Evolutionary conservation across 1,140 invertebrate species (phyloP).

Genomic region (Holcopasites calliopsidis): DNA sequence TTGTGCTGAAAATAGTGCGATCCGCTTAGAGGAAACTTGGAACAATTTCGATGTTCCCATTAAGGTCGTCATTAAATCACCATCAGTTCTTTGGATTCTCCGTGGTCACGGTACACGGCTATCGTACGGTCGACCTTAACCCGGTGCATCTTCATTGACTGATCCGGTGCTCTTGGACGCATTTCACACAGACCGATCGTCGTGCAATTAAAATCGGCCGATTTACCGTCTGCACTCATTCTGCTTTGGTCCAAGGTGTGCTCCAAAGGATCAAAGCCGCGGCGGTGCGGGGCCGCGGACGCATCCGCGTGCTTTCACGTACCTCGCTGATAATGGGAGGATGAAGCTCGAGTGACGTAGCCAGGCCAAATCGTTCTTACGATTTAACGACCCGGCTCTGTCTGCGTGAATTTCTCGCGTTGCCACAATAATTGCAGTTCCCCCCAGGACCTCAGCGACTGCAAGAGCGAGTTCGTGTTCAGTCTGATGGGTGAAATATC

Average conservation of each 20-base stretch:
- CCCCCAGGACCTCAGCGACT: not conserved
- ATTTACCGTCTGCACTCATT: not conserved
- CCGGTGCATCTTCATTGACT: conserved; percentile 53
- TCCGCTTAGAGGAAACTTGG: not conserved
- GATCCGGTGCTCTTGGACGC: conserved; percentile 27
- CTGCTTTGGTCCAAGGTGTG: conserved; percentile 3
- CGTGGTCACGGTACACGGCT: not conserved
- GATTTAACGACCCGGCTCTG: not conserved
- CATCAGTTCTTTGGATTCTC: conserved; percentile 13
- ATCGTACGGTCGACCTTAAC: conserved; percentile 55
- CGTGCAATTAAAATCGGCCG: conserved; percentile 4
- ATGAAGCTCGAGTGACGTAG: conserved; percentile 25
- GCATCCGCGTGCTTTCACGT: conserved; percentile 40
- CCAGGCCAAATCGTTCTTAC: conserved; percentile 23
- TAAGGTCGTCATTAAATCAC: not conserved
- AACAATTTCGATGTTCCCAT: conserved; percentile 20
- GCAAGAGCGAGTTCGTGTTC: too few species aligned
- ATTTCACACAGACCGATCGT: not conserved
- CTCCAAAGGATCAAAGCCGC: not conserved
- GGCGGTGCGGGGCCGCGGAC: not conserved
- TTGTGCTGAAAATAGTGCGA: conserved; percentile 31
- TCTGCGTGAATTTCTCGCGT: conserved; percentile 4
- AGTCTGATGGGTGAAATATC: not conserved
- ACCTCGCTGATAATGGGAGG: conserved; percentile 18
- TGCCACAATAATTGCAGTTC: conserved; percentile 19